phyloP scores from a whole-genome alignment of 2,888 invertebrate species.

The Pseudococcus jackbeardsleyi region DNA sequence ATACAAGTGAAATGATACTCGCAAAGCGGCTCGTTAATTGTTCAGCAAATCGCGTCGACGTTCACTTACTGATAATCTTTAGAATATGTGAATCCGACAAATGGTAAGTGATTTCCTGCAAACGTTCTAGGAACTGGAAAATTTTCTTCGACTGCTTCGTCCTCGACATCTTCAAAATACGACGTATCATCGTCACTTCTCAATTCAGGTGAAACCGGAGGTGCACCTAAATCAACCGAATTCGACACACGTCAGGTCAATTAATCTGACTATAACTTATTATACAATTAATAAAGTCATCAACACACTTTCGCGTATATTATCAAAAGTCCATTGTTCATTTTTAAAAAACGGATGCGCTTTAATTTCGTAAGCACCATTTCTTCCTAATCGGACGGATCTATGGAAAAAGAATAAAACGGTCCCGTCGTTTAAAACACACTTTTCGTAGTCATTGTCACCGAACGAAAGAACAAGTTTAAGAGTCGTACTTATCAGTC shows the following conservation, averaged over 20 bases:
- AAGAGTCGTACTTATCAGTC: slow-evolving; percentile 80
- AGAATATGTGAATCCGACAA: slow-evolving; percentile 98
- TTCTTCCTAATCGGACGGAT: slow-evolving; percentile 87
- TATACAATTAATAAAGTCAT: no score
- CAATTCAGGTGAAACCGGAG: slow-evolving; percentile 97
- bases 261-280: no score
- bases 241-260: no score
- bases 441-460: background rate
- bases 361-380: slow-evolving; percentile 95
- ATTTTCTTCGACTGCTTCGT: slow-evolving; percentile 93
- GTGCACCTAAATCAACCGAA: slow-evolving; percentile 74
- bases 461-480: background rate
- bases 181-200: slow-evolving; percentile 97
- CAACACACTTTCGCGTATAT: slow-evolving; percentile 84
- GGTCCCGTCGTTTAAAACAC: background rate
- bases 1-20: background rate
- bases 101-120: slow-evolving; percentile 98
- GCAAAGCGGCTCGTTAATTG: no score
- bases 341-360: slow-evolving; percentile 95
- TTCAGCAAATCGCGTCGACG: background rate
- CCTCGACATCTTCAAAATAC: slow-evolving; percentile 98
- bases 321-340: slow-evolving; percentile 98
- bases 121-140: slow-evolving; percentile 98
- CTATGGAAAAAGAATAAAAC: slow-evolving; percentile 68
- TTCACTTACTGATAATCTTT: slow-evolving; percentile 82